Base-by-base conservation (phyloP, 1,140 invertebrate genomes). In the Sminthurides bifidus region DNA sequence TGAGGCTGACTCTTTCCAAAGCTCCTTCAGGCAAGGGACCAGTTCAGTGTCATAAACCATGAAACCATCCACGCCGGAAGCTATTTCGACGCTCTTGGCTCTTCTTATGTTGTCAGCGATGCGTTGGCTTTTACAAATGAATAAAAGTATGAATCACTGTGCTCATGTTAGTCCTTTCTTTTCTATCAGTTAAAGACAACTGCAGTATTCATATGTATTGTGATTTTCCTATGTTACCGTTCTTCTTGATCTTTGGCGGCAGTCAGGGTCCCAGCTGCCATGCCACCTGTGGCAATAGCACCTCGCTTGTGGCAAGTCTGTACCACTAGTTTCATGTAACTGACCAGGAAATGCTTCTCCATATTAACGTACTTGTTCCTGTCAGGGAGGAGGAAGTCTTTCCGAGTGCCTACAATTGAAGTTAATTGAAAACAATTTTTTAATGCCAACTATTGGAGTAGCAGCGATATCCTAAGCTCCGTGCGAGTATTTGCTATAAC, bases 331-430 rank as follows among this genome's bases (percentile, higher is more conserved):
- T 74, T 68, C 71, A 82, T 73, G 65, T 84, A 84, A 40, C 73
- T 75, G 45, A 74, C 74, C 21, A 84, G 68, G 68, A 84, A 84
- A 43, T 74, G 75, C 19, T 72, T 71, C 2, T 77, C 74, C 74
- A 82, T 81, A 65, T 75, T 79, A 3, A 82, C 77, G 66, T 81
- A 81, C 65, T 80, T 81, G 64, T 78, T 80, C 23, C 82, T 73
- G 66, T 85, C 82, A 0, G 82, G 81, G 1, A 85, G 66, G 2
- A 83, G 54, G 69, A 80, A 83, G 45, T 79, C 73, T 51, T 67
- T 67, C 31, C 74, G 72, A 53, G 75, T 66, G 40, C 79, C 78
- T 79, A 50, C 30, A 58, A 58, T 27, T 2, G 10, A 21, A 56
- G 12, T 51, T 14, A 55, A 23, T 35, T 35, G n/a, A 10, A 35